Conservation (phyloP, 2,797 vertebrate species). For the Emydoidea blandingii region DNA sequence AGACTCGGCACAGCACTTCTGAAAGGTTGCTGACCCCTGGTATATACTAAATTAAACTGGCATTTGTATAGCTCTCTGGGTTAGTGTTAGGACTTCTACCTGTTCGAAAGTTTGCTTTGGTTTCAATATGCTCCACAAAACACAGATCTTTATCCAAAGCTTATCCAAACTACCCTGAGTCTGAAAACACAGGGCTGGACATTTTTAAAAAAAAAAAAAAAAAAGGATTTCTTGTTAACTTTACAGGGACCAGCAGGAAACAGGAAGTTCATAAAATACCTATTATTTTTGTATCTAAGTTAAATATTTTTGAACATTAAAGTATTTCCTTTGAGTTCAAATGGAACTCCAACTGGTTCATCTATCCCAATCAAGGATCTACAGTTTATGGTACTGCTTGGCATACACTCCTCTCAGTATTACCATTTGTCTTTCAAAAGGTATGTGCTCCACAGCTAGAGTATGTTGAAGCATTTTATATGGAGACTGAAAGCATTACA, state of each 20-base stretch:
- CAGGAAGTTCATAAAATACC: rapidly evolving
- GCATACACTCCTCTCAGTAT: neutral
- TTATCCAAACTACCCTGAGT: neutral
- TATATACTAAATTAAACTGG: too few relatives aligned
- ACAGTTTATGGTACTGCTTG: rapidly evolving
- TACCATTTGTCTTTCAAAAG: neutral
- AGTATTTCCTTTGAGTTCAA: neutral
- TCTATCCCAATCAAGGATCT: neutral
- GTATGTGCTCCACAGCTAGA: neutral
- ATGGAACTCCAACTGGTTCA: neutral
- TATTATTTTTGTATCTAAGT: neutral
- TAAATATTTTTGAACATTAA: neutral
- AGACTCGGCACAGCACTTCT: too few relatives aligned
- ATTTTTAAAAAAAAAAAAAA: too few relatives aligned
- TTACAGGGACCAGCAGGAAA: neutral
- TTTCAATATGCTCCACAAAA: neutral
- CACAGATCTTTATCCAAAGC: neutral
- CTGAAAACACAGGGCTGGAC: neutral
- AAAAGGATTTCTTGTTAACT: neutral
- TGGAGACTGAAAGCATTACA: neutral
- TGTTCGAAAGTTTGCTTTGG: neutral
- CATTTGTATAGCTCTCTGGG: neutral
- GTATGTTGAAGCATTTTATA: neutral
- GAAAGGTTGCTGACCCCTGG: too few relatives aligned
- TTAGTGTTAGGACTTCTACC: neutral